Base-by-base conservation (phyloP, 2,797 vertebrate genomes). In the Malurus leucopterus region DNA sequence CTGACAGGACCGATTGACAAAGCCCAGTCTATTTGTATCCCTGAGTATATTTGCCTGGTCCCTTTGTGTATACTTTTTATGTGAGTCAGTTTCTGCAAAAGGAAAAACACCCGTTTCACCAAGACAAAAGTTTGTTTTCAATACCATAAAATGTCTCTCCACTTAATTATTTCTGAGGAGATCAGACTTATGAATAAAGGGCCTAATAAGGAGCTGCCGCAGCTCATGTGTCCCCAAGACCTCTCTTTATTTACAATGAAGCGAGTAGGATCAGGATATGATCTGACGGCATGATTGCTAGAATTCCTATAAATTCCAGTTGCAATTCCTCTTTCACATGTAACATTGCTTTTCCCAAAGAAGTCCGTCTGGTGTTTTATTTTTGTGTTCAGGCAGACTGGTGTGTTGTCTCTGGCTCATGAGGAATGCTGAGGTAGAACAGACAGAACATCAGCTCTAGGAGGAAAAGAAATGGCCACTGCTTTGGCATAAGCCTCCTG, bases 271-370 rank as follows among this genome's bases (percentile, higher is more conserved):
- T 86, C 68, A 83, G 81, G 72, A 75, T 90, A 46, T 83, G 69
- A 78, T 59, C 81, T 78, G 91, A 88, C 86, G 80, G 87, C 36
- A 92, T 58, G 78, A 80, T 74, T 91, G 62, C 78, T 78, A 79
- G 36, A 64, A 75, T 87, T 94, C 78, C 85, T 88, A 78, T 62
- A 73, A 84, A 84, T 86, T 91, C 70, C 89, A 73, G 62, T 76
- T 84, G 73, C 82, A 84, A 87, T 75, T 92, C 53, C 69, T 68
- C 53, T 90, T 89, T 87, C 46, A n/a, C 79, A 67, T 61, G 86
- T 84, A 86, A 91, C 86, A 92, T 82, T 49, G 76, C 53, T 93
- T 94, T 94, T 95, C 91, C 79, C 92, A 89, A 80, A 91, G 92
- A 89, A 87, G 43, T 15, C 64, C 74, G 70, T 85, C 84, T 92